Percentiles rank a stretch among this genome's conserved stretches.
Conservation (phyloP, 2,888 invertebrate genomes). For the Ariolimax columbianus region DNA sequence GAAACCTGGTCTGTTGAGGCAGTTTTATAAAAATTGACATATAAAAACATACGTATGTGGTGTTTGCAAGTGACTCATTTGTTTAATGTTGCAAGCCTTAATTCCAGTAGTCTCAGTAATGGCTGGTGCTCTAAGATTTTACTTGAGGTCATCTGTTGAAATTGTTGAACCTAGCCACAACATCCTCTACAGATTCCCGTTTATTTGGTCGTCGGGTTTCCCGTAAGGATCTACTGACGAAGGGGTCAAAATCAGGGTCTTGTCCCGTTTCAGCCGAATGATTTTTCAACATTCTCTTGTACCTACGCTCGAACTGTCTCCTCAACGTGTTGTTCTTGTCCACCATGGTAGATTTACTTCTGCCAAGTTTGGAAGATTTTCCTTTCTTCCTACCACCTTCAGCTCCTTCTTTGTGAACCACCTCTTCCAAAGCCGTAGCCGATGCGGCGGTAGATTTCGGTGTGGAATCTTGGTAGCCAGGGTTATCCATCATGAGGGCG, state of each 20-base stretch:
- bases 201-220: constrained; percentile 30
- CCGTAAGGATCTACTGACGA: constrained; percentile 48
- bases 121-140: not conserved
- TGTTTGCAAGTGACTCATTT: not conserved
- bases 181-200: constrained; percentile 58
- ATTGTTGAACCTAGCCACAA: constrained; percentile 59
- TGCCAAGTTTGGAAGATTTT: constrained; percentile 48
- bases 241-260: constrained; percentile 54
- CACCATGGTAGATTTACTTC: constrained; percentile 57
- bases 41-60: not conserved
- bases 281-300: constrained; percentile 61
- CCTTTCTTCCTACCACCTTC: constrained; percentile 44
- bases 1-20: no score
- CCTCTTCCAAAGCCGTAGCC: not conserved
- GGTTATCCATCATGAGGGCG: constrained; percentile 58
- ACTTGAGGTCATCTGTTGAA: constrained; percentile 57
- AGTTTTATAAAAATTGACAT: not conserved
- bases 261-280: constrained; percentile 58
- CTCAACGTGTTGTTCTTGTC: constrained; percentile 69
- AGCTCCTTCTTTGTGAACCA: not conserved
- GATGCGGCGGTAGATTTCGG: not conserved
- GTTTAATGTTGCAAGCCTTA: not conserved
- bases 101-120: not conserved
- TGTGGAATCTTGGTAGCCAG: constrained; percentile 54
- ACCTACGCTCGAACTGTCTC: constrained; percentile 68